These are phyloP conservation scores for Autographa pulchrina DNA, from an alignment of 2,888 invertebrate species.

Conservation along the genomic window DNA sequence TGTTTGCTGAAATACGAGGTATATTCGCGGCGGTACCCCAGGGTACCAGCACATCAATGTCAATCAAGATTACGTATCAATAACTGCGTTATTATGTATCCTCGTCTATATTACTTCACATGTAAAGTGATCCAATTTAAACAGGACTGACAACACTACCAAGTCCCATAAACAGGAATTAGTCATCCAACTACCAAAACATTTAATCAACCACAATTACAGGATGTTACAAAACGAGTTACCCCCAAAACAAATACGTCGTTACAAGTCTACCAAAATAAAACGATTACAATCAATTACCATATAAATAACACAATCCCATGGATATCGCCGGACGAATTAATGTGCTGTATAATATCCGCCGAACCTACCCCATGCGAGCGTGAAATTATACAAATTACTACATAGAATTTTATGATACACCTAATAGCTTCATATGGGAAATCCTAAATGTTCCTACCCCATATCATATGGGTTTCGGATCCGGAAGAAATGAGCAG, in stretches of 20 bases:
- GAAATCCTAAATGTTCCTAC: constrained; percentile 59
- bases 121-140: background rate
- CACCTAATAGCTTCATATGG: constrained; percentile 68
- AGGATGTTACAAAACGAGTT: constrained; percentile 17
- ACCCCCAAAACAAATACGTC: constrained; percentile 36
- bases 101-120: background rate
- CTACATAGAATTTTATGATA: constrained; percentile 75
- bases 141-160: background rate
- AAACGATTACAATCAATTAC: constrained; percentile 51
- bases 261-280: constrained; percentile 39
- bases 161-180: background rate
- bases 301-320: constrained; percentile 60
- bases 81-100: constrained; percentile 13
- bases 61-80: constrained; percentile 23
- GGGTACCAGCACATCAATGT: constrained; percentile 24
- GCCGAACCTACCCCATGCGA: constrained; percentile 36
- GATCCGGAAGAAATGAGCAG: constrained; percentile 30
- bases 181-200: background rate
- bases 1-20: background rate
- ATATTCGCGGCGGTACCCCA: constrained; percentile 14
- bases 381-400: constrained; percentile 74
- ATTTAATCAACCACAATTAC: background rate
- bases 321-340: constrained; percentile 36
- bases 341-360: constrained; percentile 35
- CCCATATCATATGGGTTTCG: constrained; percentile 29